phyloP scores from a whole-genome alignment of 2,113 vertebrate species.

The Lipotes vexillifer region DNA sequence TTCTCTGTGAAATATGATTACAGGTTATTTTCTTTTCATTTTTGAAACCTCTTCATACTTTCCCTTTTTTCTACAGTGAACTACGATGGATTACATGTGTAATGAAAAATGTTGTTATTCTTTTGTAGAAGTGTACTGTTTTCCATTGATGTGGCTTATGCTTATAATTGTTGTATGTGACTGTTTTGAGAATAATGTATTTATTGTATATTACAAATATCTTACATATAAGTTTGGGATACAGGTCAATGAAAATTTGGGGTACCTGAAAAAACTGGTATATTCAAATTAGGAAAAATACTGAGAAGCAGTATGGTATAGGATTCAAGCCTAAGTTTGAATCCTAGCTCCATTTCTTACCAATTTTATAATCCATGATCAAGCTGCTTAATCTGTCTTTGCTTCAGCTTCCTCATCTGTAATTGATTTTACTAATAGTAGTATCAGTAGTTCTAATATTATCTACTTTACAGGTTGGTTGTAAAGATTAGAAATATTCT shows the following conservation, averaged over 20 bases:
- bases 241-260: not conserved
- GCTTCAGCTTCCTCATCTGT: not conserved
- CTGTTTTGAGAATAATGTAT: conserved; percentile 25
- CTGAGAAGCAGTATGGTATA: not conserved
- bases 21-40: not conserved
- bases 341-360: not conserved
- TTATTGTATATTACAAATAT: not conserved
- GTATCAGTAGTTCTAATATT: not conserved
- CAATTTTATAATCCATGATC: not conserved
- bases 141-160: not conserved
- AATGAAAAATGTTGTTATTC: not conserved
- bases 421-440: not conserved
- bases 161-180: not conserved
- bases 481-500: not conserved
- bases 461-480: not conserved
- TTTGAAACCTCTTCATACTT: not conserved
- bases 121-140: conserved; percentile 20
- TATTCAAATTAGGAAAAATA: conserved; percentile 27
- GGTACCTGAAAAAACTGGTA: not conserved
- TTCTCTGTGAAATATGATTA: not conserved
- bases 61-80: not conserved
- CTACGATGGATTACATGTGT: not conserved
- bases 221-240: not conserved
- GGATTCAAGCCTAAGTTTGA: not conserved
- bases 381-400: not conserved